These are phyloP conservation scores for Perdita meconis DNA, from an alignment of 2,888 invertebrate species.

Conservation along the genomic window DNA sequence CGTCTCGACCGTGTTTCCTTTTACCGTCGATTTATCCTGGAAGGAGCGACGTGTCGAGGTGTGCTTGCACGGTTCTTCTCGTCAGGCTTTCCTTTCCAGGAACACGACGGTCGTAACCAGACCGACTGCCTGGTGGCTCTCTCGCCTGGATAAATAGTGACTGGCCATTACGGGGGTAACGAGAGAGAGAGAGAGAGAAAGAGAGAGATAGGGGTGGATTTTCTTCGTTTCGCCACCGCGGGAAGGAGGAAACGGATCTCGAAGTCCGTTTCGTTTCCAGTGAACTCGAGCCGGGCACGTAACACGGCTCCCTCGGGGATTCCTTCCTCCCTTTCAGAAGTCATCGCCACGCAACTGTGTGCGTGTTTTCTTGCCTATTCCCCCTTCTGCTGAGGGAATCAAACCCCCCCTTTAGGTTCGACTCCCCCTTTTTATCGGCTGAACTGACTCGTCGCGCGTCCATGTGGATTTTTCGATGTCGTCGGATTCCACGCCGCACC, in stretches of 20 bases:
- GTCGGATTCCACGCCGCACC: slow-evolving; percentile 43
- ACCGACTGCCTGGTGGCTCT: slow-evolving; percentile 56
- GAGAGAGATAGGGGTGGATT: slow-evolving; percentile 4
- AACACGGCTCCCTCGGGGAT: slow-evolving; percentile 69
- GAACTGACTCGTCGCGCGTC: slow-evolving; percentile 21
- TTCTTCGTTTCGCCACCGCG: slow-evolving; percentile 19
- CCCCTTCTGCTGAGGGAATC: slow-evolving; percentile 44
- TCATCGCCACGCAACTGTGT: slow-evolving; percentile 50
- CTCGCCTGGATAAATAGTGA: slow-evolving; percentile 71
- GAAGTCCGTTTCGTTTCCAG: slow-evolving; percentile 46
- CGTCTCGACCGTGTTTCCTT: slow-evolving; percentile 51
- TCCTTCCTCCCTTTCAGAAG: slow-evolving; percentile 63
- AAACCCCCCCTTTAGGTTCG: slow-evolving; percentile 20
- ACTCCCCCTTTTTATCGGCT: slow-evolving; percentile 40
- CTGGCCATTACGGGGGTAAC: slow-evolving; percentile 74
- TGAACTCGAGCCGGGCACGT: slow-evolving; percentile 68
- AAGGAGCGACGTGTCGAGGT: slow-evolving; percentile 29
- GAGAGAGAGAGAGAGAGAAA: no score
- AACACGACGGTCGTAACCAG: slow-evolving; percentile 58
- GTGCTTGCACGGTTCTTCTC: slow-evolving; percentile 30
- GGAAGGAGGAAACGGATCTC: slow-evolving; percentile 59
- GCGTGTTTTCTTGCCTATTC: slow-evolving; percentile 64
- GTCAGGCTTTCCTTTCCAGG: slow-evolving; percentile 62
- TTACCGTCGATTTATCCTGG: slow-evolving; percentile 53
- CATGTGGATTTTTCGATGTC: slow-evolving; percentile 51